Evolutionary conservation across 2,113 vertebrate species (phyloP), one percentile per base, ranked within the genome.

Genomic region (Xiphias gladius): DNA sequence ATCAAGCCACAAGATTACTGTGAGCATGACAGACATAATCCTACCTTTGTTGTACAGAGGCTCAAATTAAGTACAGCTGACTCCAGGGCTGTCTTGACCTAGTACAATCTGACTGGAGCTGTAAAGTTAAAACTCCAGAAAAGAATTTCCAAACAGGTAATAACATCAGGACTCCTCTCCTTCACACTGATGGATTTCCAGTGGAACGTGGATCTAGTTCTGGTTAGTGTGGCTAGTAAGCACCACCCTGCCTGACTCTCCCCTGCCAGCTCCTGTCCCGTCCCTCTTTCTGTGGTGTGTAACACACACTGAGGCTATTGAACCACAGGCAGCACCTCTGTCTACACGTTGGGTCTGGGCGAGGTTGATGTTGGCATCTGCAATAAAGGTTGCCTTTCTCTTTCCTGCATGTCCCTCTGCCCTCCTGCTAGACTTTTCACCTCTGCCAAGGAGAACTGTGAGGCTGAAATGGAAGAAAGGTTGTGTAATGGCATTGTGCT

Each of bases 341-440:
- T 91, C 85, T 86, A 46, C 84, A 54, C 35, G 39, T 72, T 59
- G 82, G 76, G 80, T 50, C 30, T 39, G 76, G 79, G 63, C 43
- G 30, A 55, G 86, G 80, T 92, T 93, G 89, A 87, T 73, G 75
- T 93, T 94, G 93, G 92, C 91, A 88, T 80, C 66, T 75, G 75
- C 48, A 69, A 88, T 84, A 92, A 91, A 88, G 78, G 76, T 63
- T n/a, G 79, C 80, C 80, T 93, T 87, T 95, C 87, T 91, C 65
- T 78, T 50, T 85, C 43, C 65, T 76, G 76, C 37, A 57, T 62
- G 75, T 59, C 50, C 74, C 54, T 35, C 70, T 69, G 54, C 72
- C 81, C 73, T 72, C 43, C 62, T 62, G 68, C 73, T 82, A 69
- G 73, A 77, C 62, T 10, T 55, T 69, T 84, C 79, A 92, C 91